Evolutionary conservation across 2,797 vertebrate species (phyloP).

Genomic region (Sebastes miniatus): DNA sequence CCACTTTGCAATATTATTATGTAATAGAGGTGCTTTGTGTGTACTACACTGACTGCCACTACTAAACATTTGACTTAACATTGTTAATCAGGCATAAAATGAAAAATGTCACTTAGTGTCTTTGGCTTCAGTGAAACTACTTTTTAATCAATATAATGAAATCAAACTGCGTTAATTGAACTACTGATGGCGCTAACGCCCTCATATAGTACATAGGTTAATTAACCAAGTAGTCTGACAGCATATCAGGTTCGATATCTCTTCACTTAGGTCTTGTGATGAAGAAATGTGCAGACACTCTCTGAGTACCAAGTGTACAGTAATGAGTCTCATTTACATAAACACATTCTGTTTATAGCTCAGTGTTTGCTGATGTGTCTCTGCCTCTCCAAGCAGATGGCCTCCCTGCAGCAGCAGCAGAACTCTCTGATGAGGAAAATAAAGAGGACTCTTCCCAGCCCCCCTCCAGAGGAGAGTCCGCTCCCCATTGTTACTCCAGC

Average conservation of each 20-base stretch:
- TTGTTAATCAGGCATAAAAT: conserved; percentile 16
- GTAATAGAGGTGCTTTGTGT: neutral
- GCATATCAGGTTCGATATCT: conserved; percentile 19
- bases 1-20: neutral
- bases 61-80: conserved; percentile 4
- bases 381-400: conserved; percentile 84
- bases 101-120: neutral
- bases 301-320: conserved; percentile 46
- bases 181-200: neutral
- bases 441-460: conserved; percentile 98
- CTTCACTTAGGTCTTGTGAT: conserved; percentile 9
- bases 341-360: conserved; percentile 69
- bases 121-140: conserved; percentile 9
- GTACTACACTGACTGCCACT: neutral
- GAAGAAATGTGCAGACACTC: conserved; percentile 34
- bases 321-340: conserved; percentile 70
- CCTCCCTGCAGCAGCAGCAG: conserved; percentile 91
- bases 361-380: conserved; percentile 68
- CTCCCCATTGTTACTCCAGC: conserved; percentile 91
- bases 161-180: conserved; percentile 16
- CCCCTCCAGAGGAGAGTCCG: conserved; percentile 95
- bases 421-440: conserved; percentile 96
- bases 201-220: conserved; percentile 2
- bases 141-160: conserved; percentile 19
- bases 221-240: conserved; percentile 13